phyloP scores from a whole-genome alignment of 2,797 vertebrate genomes.

The Pitangus sulphuratus region DNA sequence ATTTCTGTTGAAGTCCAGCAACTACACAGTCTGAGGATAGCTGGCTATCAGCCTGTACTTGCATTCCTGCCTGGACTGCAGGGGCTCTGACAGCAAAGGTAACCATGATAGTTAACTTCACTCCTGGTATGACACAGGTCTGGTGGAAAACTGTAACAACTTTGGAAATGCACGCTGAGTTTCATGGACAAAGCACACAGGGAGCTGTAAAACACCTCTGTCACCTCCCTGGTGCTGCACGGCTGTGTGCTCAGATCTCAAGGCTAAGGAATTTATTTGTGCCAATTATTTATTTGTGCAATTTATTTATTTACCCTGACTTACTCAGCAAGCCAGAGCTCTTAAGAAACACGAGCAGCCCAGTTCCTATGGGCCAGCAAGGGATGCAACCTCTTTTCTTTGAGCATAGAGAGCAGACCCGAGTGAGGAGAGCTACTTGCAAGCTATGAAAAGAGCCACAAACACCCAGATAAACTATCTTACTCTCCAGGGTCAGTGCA shows the following conservation, averaged over 20 bases:
- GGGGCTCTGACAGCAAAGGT: constrained; percentile 32
- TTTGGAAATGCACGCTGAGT: background rate
- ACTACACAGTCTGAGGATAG: constrained; percentile 4
- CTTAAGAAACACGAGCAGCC: background rate
- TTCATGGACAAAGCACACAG: background rate
- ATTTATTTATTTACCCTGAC: background rate
- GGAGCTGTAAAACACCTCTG: background rate
- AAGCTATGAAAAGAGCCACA: background rate
- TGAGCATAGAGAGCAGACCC: background rate
- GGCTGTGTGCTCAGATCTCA: background rate
- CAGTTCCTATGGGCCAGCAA: background rate
- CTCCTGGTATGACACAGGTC: constrained; percentile 8
- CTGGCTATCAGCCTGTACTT: constrained; percentile 42
- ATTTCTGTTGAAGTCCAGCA: constrained; percentile 57
- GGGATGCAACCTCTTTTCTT: background rate
- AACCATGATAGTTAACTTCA: constrained; percentile 24
- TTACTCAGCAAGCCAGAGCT: background rate
- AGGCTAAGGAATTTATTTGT: background rate
- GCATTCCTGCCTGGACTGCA: constrained; percentile 31
- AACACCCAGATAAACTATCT: background rate
- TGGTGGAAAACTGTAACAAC: background rate
- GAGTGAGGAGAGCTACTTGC: background rate
- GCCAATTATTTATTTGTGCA: background rate
- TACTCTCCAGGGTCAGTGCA: background rate
- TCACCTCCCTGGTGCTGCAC: background rate